phyloP scores from a whole-genome alignment of 2,113 vertebrate species.

The Amblyopsis rosae region DNA sequence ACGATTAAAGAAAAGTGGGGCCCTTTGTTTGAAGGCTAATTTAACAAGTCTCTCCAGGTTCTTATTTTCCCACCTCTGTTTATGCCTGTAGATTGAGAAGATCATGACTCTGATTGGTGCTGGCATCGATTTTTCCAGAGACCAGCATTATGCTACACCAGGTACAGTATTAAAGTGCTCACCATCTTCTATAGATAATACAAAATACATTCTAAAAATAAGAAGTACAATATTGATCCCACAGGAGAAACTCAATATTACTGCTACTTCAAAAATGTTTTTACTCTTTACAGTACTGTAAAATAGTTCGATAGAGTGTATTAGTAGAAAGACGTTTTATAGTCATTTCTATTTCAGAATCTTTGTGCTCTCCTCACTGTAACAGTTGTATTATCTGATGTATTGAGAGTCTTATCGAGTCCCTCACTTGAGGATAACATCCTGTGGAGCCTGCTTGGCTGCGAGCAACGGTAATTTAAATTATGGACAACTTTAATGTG shows the following conservation, averaged over 20 bases:
- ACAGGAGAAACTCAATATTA: too few relatives aligned
- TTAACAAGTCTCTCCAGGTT: neutral
- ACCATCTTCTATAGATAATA: too few relatives aligned
- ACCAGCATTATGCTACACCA: constrained; percentile 87
- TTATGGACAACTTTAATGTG: neutral
- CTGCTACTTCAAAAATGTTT: too few relatives aligned
- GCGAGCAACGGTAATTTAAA: neutral
- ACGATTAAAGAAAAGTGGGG: constrained; percentile 13
- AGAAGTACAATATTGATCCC: too few relatives aligned
- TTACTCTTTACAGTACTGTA: too few relatives aligned
- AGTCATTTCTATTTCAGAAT: neutral
- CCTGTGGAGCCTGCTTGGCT: neutral
- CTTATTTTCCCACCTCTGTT: constrained; percentile 44
- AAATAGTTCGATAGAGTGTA: neutral
- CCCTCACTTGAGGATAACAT: constrained; percentile 1
- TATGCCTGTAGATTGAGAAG: constrained; percentile 90
- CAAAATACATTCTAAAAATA: too few relatives aligned
- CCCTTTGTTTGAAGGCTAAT: constrained; percentile 40
- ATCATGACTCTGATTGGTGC: constrained; percentile 98
- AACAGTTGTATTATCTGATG: constrained; percentile 1
- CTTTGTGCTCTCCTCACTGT: neutral
- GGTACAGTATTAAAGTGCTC: constrained; percentile 73
- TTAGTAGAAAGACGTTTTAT: neutral
- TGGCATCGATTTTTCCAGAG: constrained; percentile 95
- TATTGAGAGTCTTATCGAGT: neutral